Evolutionary conservation across 2,888 invertebrate genomes (phyloP), one percentile per base, ranked within the genome.

Genomic region (Patella caerulea): DNA sequence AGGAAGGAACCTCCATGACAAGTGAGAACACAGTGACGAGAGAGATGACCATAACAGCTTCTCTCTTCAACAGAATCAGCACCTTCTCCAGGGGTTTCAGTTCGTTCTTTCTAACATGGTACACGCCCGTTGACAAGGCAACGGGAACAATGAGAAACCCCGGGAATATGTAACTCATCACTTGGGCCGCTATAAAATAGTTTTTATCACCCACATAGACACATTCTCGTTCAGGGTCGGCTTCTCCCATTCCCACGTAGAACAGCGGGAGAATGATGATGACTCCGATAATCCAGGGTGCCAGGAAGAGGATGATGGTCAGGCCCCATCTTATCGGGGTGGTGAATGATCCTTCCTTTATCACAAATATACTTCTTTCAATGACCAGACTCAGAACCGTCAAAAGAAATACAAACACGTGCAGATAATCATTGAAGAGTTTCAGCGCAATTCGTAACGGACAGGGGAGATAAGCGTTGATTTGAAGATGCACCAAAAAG

Each of bases 61-160:
- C 65, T 19, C 65, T 19, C 14, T 65, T 65, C 14, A 65, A 65
- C 24, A 65, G 24, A 9, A 65, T 65, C 24, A 65, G 4, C 19
- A 65, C 24, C 14, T 65, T 65, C 65, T 65, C 65, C 65, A 65
- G 24, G 11, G 65, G 65, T 65, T 65, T 65, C 11, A 65, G 3
- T 65, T 65, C 65, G 65, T 24, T 65, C 65, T 65, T 65, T 65
- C 14, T 65, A 19, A 65, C 65, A 24, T 65, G 65, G 14, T 65
- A 65, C 19, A 65, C 65, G 19, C 65, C 65, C 3, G 65, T 65
- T 2, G 24, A 19, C 11, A 65, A 24, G 24, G 65, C 65, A 24
- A 65, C 19, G 3, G 65, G 65, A 24, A 65, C 65, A 3, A 65
- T 65, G 19, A 65, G 65, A 0, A 65, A 5, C 12, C 65, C 65